phyloP scores from a whole-genome alignment of 2,113 vertebrate genomes.

The Cynoglossus semilaevis region DNA sequence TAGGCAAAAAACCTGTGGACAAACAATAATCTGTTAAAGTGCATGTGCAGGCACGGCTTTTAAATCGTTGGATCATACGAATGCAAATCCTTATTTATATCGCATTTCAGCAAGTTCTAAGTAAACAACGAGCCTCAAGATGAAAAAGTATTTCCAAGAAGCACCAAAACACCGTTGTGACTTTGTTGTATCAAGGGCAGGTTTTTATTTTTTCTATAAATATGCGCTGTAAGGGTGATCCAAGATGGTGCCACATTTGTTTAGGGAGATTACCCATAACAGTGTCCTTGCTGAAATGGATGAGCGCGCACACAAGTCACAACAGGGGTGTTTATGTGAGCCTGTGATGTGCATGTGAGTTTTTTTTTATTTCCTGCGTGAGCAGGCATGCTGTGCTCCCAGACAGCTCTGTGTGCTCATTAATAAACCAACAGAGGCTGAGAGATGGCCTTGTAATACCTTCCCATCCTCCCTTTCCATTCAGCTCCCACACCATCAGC shows the following conservation, averaged over 20 bases:
- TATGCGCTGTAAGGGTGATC: conserved; percentile 26
- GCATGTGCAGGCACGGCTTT: too few relatives aligned
- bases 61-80: too few relatives aligned
- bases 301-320: conserved; percentile 25
- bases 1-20: too few relatives aligned
- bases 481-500: conserved; percentile 26
- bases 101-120: not conserved
- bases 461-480: conserved; percentile 57
- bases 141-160: conserved; percentile 35
- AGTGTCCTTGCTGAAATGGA: conserved; percentile 54
- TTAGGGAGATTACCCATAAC: conserved; percentile 45
- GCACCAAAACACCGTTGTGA: conserved; percentile 36
- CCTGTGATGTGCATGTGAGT: conserved; percentile 13
- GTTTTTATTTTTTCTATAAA: conserved; percentile 33
- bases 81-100: not conserved
- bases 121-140: not conserved
- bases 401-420: conserved; percentile 71
- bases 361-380: conserved; percentile 34
- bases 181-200: conserved; percentile 51
- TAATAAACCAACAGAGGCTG: conserved; percentile 72
- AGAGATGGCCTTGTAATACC: conserved; percentile 73
- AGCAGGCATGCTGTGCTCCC: conserved; percentile 64
- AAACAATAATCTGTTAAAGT: too few relatives aligned
- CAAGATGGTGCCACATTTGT: conserved; percentile 40
- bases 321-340: conserved; percentile 10